Conservation (phyloP, 1,140 invertebrate genomes). For the Bombus superbus region DNA sequence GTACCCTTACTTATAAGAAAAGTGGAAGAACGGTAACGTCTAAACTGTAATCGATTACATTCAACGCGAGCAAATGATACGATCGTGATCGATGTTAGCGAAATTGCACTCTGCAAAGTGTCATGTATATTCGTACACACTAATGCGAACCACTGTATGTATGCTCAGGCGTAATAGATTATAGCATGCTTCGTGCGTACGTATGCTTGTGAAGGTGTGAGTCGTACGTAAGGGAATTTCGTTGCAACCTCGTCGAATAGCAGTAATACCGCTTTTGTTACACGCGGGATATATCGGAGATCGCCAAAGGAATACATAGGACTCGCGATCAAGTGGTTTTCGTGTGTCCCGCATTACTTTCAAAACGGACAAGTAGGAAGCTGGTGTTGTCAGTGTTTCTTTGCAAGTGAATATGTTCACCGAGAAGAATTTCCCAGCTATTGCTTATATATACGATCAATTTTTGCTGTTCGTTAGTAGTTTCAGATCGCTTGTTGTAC, state of each 20-base stretch:
- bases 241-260: not conserved
- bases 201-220: no score
- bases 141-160: no score
- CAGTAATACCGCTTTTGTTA: not conserved
- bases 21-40: not conserved
- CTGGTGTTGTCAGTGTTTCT: constrained; percentile 51
- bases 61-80: no score
- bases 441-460: not conserved
- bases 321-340: not conserved
- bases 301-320: not conserved
- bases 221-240: not conserved
- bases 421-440: constrained; percentile 42
- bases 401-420: constrained; percentile 57
- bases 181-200: no score
- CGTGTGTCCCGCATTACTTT: constrained; percentile 35
- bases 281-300: no score
- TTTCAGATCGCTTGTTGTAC: not conserved
- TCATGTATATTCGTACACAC: no score
- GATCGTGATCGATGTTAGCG: not conserved
- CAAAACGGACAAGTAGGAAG: constrained; percentile 48
- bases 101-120: not conserved
- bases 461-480: constrained; percentile 47
- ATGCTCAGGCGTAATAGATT: no score
- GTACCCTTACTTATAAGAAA: not conserved
- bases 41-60: not conserved